Conservation (phyloP, 2,888 invertebrate genomes). For the Morpho deidamia region DNA sequence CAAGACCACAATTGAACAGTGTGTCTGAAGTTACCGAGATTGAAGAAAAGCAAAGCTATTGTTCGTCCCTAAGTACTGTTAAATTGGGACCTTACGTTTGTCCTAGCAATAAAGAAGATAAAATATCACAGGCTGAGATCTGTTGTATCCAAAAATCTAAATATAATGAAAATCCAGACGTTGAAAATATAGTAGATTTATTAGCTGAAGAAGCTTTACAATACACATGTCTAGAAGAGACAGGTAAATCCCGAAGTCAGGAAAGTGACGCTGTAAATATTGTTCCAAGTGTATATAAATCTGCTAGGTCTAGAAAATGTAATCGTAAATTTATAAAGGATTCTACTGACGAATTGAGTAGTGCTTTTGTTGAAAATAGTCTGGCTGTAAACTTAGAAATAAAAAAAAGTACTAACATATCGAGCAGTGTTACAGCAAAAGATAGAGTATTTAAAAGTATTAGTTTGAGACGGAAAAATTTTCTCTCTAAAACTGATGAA, state of each 20-base stretch:
- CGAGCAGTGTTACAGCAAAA: too few relatives aligned
- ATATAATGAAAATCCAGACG: constrained; percentile 32
- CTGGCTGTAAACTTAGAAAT: neutral
- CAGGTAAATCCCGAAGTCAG: neutral
- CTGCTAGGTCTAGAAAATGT: neutral
- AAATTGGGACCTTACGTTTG: neutral
- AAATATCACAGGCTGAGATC: too few relatives aligned
- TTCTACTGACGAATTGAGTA: constrained; percentile 50
- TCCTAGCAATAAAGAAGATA: too few relatives aligned
- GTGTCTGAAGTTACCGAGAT: constrained; percentile 49
- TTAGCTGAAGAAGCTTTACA: constrained; percentile 48
- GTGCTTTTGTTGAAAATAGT: constrained; percentile 41
- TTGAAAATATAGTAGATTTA: constrained; percentile 45
- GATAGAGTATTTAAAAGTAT: too few relatives aligned
- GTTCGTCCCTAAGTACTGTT: constrained; percentile 24
- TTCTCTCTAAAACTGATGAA: neutral
- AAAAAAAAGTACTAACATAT: too few relatives aligned
- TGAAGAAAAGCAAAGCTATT: constrained; percentile 33
- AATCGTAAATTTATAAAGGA: constrained; percentile 24
- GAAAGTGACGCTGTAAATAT: neutral
- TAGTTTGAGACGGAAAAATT: neutral
- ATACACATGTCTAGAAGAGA: neutral
- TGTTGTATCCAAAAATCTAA: too few relatives aligned
- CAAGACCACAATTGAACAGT: constrained; percentile 43
- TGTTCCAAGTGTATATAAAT: neutral